Evolutionary conservation across 2,113 vertebrate genomes (phyloP).

Genomic region (Xenus cinereus): DNA sequence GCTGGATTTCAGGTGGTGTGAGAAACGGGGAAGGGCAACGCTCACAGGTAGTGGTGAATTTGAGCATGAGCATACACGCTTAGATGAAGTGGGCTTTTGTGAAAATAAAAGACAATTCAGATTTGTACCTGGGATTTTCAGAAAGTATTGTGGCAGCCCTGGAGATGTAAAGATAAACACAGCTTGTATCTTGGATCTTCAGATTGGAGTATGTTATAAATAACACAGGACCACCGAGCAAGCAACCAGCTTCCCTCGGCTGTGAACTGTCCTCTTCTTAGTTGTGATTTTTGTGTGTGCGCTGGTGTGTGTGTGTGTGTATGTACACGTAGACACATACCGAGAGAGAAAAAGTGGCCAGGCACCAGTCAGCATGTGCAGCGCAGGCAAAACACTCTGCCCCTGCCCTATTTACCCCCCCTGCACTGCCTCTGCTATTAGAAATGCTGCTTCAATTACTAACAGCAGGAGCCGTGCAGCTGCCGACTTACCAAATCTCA

Average conservation of each 20-base stretch:
- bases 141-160: neutral
- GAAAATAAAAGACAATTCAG: neutral
- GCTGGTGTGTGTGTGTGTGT: fast-evolving
- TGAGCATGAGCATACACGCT: neutral
- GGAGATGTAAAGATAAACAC: neutral
- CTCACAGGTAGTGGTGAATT: neutral
- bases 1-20: fast-evolving
- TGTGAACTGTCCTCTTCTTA: neutral
- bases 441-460: neutral
- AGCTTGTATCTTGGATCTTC: neutral
- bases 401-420: neutral
- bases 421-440: neutral
- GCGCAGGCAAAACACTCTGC: neutral
- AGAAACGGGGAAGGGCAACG: neutral
- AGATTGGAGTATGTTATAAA: neutral
- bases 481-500: neutral
- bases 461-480: neutral
- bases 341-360: neutral
- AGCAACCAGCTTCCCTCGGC: neutral
- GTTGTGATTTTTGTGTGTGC: no score
- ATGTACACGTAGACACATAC: no score
- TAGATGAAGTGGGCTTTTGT: neutral
- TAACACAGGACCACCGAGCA: neutral
- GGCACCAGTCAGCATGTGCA: neutral
- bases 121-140: neutral